Conservation (phyloP, 2,113 vertebrate genomes). For the Anguilla rostrata region DNA sequence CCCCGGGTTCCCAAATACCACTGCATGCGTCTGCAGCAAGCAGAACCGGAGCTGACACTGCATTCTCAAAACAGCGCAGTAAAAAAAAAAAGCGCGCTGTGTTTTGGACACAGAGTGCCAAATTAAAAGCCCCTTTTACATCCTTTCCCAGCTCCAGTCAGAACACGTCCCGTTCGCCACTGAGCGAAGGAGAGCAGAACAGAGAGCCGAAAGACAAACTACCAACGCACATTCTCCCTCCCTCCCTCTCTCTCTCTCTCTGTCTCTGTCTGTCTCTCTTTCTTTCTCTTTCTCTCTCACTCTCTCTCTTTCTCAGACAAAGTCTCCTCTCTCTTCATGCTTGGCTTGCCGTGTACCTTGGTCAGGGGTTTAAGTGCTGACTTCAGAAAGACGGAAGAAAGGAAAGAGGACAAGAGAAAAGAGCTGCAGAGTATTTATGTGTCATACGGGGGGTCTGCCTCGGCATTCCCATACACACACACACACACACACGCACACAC, state of each 20-base stretch:
- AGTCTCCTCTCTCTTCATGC: constrained; percentile 19
- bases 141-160: background rate
- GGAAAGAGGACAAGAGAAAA: constrained; percentile 4
- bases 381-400: constrained; percentile 13
- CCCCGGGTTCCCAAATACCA: background rate
- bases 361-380: constrained; percentile 9
- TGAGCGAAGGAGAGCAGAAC: background rate
- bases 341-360: constrained; percentile 22
- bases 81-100: background rate
- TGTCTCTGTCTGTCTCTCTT: constrained; percentile 10
- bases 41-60: background rate
- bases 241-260: constrained; percentile 24
- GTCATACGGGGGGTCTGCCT: constrained; percentile 10
- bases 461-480: constrained; percentile 3
- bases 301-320: constrained; percentile 14
- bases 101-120: background rate
- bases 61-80: background rate
- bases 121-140: background rate
- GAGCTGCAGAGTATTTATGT: constrained; percentile 18
- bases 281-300: constrained; percentile 23
- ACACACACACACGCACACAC: constrained; percentile 19
- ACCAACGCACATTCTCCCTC: constrained; percentile 37
- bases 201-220: constrained; percentile 21
- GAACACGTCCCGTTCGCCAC: background rate
- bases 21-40: background rate